phyloP scores from a whole-genome alignment of 1,140 invertebrate genomes.

The Polyergus mexicanus region DNA sequence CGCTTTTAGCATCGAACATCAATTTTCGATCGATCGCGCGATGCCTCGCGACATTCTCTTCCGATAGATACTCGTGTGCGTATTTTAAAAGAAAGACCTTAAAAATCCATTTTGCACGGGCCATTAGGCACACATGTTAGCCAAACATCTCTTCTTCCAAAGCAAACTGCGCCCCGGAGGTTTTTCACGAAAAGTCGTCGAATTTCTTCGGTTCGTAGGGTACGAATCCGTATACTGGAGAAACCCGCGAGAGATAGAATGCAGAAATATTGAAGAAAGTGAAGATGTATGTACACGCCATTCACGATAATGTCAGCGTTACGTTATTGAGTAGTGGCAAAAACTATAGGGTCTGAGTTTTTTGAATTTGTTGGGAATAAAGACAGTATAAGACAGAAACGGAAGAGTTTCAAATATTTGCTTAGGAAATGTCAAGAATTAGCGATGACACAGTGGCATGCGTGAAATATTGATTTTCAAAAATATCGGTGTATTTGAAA shows the following conservation, averaged over 20 bases:
- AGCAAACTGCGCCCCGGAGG: constrained; percentile 73
- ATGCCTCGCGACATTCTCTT: constrained; percentile 17
- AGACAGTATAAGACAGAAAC: background rate
- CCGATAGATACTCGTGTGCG: constrained; percentile 23
- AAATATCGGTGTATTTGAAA: constrained; percentile 38
- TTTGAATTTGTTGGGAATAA: constrained; percentile 39
- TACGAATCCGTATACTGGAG: constrained; percentile 26
- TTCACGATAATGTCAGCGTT: constrained; percentile 32
- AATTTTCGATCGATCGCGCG: constrained; percentile 65
- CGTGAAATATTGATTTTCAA: constrained; percentile 36
- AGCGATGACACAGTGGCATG: constrained; percentile 32
- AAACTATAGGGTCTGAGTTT: background rate
- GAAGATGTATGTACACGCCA: constrained; percentile 45
- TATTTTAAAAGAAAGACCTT: constrained; percentile 71
- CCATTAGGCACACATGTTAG: constrained; percentile 81
- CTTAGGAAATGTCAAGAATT: constrained; percentile 50
- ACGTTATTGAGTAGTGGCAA: constrained; percentile 30
- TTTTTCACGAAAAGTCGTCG: constrained; percentile 72
- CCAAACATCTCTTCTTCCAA: constrained; percentile 79
- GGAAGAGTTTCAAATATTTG: constrained; percentile 47
- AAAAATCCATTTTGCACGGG: constrained; percentile 81
- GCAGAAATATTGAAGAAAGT: constrained; percentile 56
- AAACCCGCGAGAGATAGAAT: constrained; percentile 53
- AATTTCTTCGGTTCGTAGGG: constrained; percentile 47
- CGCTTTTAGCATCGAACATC: constrained; percentile 20